Evolutionary conservation across 2,113 vertebrate genomes (phyloP), one percentile per base, ranked within the genome.

Genomic region (Chunga burmeisteri): DNA sequence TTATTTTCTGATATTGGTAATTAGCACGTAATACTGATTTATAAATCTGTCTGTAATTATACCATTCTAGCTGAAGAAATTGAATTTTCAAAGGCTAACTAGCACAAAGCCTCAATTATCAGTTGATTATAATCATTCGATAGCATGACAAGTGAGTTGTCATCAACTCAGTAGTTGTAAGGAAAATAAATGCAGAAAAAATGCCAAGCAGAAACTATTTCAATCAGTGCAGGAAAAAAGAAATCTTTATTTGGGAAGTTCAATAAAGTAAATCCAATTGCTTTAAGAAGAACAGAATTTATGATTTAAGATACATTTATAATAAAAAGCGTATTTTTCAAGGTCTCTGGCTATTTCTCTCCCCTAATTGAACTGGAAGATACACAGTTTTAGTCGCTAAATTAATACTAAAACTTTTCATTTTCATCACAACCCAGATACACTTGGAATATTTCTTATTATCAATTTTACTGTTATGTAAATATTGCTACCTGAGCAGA

Each of bases 1-100:
- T 93, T 97, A 91, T 94, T 94, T 97, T 97, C 42, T 97, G 77
- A 94, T 97, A 95, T 86, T 97, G 66, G 78, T 96, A 97, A 96
- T 97, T 95, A 96, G 25, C 42, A 88, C 58, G 88, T 65, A 86
- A 74, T 97, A 94, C 59, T 94, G 90, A 96, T 96, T 95, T 97
- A 93, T 87, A 97, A 95, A 91, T 93, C 91, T 95, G 70, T 50
- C 46, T 42, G 44, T 95, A 96, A 91, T 47, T 68, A 96, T 81
- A 68, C 14, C 17, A 92, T 93, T 97, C 47, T 86, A 92, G 32
- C 58, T 92, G 84, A 94, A 93, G 70, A 89, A 94, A 93, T 84
- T 47, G 84, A 94, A 96, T 81, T 95, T 95, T 88, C 95, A 92
- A 94, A 94, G 83, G 82, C 82, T 93, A 96, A 96, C 85, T 93